Base-by-base conservation (phyloP, 1,140 invertebrate genomes). In the Listronotus bonariensis region DNA sequence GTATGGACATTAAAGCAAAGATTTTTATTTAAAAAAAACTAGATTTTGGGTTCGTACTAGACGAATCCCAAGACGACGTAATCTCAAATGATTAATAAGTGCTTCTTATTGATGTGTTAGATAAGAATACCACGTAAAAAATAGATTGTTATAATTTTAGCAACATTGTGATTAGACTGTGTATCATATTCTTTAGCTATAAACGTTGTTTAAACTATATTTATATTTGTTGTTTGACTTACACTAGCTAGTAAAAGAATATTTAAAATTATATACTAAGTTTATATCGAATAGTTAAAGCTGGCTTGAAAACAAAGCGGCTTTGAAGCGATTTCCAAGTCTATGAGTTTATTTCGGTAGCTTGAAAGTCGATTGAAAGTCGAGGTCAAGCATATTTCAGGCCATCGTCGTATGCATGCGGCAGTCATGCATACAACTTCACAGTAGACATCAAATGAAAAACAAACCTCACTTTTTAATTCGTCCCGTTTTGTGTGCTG, bases 41-140 rank as follows among this genome's bases (percentile, higher is more conserved):
- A 12, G n/a, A 15, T 43, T 42, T 62, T 31, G 52, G 51, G 56
- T 46, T 66, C 32, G 49, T 20, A 31, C 32, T 60, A 54, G 56
- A 40, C 54, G 53, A 45, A 42, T 10, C 45, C n/a, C 43, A 57
- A 14, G 11, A 57, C 17, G 42, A 76, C 73, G 75, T 78, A 78
- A 76, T 78, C 76, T 76, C 72, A 78, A 65, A 65, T 73, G 76
- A 77, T 77, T 77, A 78, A 77, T 78, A 78, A 79, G 77, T 79
- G 77, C 77, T 79, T 79, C 77, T 79, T 79, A 79, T 79, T 76
- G 72, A 78, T 79, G 77, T 79, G 76, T 79, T 79, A 78, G 77
- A 69, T 78, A 78, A 78, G 77, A 67, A 77, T 74, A 68, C 71
- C 71, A 70, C 74, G 72, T 73, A 68, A 36, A 67, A 71, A 59